Evolutionary conservation across 1,140 invertebrate species (phyloP), one percentile per base, ranked within the genome.

Genomic region (Brachionus paranguensis): DNA sequence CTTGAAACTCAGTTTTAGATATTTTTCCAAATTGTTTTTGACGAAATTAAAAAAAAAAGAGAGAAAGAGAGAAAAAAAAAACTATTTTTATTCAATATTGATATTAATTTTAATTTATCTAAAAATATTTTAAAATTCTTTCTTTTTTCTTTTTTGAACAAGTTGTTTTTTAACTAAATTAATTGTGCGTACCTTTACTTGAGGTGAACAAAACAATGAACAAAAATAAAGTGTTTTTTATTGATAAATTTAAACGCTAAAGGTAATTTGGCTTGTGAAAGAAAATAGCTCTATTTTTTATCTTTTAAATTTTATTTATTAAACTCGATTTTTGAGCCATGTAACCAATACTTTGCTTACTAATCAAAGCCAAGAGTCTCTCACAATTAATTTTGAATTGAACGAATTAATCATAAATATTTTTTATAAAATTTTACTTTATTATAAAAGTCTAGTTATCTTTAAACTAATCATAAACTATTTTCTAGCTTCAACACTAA

Each of bases 131-230:
- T 41, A 41, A 72, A 72, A 72, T 43, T 43, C 33, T 14, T 43
- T 72, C 2, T 29, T 68, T 60, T 24, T 24, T 20, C 24, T 33
- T 33, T 33, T 20, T 43, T 41, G 17, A 41, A 72, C 33, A 17
- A 43, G 68, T 72, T 72, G 33, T 72, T 72, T 72, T 72, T 68
- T 33, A 72, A 11, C 37, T 72, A 41, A 45, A 72, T 72, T 72
- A 72, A 72, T 72, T 72, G 68, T 72, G 68, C 68, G 37, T 72
- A 72, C 68, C 68, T 72, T 72, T 72, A 72, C 45, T 72, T 72
- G 3, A 72, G 68, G 14, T 72, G 68, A 72, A 43, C 68, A 72
- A 72, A 72, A 72, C 37, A 72, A 72, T 60, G 53, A 60, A 60
- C 5, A 60, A 60, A 60, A 60, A 60, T 72, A 72, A 72, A 72